These are phyloP conservation scores for Dasypogon diadema DNA, from an alignment of 2,888 invertebrate genomes.

Conservation along the genomic window DNA sequence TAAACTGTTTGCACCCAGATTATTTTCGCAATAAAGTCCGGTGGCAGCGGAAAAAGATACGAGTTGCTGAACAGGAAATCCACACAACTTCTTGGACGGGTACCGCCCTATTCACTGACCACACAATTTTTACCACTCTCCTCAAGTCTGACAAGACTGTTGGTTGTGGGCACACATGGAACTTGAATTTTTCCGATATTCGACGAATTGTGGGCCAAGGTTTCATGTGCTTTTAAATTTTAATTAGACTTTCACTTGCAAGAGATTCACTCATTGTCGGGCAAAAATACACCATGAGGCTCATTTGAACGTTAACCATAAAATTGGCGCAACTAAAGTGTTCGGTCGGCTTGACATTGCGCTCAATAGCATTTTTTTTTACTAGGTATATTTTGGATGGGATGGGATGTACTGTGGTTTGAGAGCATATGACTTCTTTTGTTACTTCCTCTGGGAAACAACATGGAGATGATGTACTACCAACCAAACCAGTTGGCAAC, in stretches of 20 bases:
- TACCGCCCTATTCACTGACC: conserved; percentile 7
- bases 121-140: not conserved
- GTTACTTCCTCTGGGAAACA: too few species aligned
- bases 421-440: too few species aligned
- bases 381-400: too few species aligned
- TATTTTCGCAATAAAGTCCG: too few species aligned
- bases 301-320: too few species aligned
- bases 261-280: conserved; percentile 15
- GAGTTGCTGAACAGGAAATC: not conserved
- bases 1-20: too few species aligned
- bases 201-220: conserved; percentile 44
- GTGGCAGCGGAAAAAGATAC: too few species aligned
- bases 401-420: too few species aligned
- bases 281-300: not conserved
- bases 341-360: not conserved
- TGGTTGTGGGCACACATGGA: conserved; percentile 4
- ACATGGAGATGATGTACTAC: too few species aligned
- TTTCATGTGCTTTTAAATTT: conserved; percentile 40
- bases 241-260: conserved; percentile 41
- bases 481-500: too few species aligned
- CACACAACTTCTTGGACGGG: not conserved
- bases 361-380: too few species aligned
- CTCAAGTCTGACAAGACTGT: not conserved
- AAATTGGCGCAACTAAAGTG: too few species aligned
- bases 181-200: conserved; percentile 4